Percentiles rank a stretch among this genome's conserved stretches.
These are phyloP conservation scores for Dasypogon diadema DNA, from an alignment of 2,888 invertebrate species.

Conservation along the genomic window DNA sequence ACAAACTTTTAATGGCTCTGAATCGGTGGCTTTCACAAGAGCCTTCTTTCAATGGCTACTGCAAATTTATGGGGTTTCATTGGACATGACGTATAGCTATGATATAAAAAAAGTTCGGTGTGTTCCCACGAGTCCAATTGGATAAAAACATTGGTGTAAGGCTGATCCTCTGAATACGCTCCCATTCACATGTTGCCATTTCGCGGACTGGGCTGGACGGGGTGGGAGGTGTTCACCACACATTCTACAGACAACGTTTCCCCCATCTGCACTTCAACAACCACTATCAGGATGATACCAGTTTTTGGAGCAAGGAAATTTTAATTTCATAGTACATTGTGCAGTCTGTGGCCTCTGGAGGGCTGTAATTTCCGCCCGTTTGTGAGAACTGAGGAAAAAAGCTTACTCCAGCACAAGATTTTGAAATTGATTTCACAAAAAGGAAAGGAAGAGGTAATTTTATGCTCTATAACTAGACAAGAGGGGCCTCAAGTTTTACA, in stretches of 20 bases:
- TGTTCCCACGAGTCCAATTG: slow-evolving; percentile 31
- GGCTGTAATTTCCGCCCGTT: background rate
- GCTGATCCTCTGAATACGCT: background rate
- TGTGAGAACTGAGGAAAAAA: background rate
- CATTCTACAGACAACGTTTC: background rate
- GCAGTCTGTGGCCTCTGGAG: background rate
- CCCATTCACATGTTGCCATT: slow-evolving; percentile 28
- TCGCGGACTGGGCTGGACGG: background rate
- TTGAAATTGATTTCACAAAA: slow-evolving; percentile 32
- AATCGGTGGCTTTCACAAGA: slow-evolving; percentile 9
- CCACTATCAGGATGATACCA: background rate
- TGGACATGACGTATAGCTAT: slow-evolving; percentile 32
- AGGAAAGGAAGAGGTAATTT: background rate
- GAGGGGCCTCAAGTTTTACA: no score
- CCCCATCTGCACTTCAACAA: background rate
- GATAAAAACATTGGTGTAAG: slow-evolving; percentile 6
- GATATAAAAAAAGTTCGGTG: slow-evolving; percentile 28
- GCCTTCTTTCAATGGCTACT: slow-evolving; percentile 25
- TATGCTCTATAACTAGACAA: slow-evolving; percentile 26
- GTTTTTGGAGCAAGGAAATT: no score
- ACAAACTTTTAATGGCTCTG: slow-evolving; percentile 35
- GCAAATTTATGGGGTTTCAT: slow-evolving; percentile 39
- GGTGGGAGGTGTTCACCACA: background rate
- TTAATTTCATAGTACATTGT: background rate
- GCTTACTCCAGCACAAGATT: slow-evolving; percentile 16